phyloP scores from a whole-genome alignment of 2,888 invertebrate genomes.

The Sinopyrophorus schimmeli region DNA sequence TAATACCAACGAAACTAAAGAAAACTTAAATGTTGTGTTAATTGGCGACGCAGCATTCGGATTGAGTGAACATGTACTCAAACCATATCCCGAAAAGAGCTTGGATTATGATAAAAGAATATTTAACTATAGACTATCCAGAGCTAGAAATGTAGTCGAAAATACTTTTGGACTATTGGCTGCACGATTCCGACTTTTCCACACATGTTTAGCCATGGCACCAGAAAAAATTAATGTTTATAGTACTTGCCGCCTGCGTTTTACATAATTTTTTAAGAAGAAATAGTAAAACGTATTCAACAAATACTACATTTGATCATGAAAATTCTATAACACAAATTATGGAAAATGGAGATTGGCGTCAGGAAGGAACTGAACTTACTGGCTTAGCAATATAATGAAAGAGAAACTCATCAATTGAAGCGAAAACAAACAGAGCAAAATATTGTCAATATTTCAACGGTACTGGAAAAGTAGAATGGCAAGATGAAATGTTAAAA shows the following conservation, averaged over 20 bases:
- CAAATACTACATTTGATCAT: not conserved
- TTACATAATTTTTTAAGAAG: constrained; percentile 31
- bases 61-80: constrained; percentile 23
- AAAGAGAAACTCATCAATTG: too few relatives aligned
- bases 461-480: constrained; percentile 19
- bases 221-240: constrained; percentile 19
- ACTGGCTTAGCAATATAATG: too few relatives aligned
- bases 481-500: constrained; percentile 23
- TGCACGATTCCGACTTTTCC: constrained; percentile 29
- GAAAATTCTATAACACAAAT: constrained; percentile 3
- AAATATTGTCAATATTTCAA: constrained; percentile 22
- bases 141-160: constrained; percentile 29
- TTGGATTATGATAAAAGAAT: constrained; percentile 24
- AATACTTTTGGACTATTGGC: constrained; percentile 34
- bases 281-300: not conserved
- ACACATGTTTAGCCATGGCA: constrained; percentile 26
- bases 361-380: not conserved
- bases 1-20: constrained; percentile 18
- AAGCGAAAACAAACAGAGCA: constrained; percentile 17
- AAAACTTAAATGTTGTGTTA: constrained; percentile 30
- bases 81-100: constrained; percentile 22
- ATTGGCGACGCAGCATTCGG: constrained; percentile 24
- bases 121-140: constrained; percentile 32
- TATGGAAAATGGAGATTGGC: not conserved
- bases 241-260: constrained; percentile 27